These are phyloP conservation scores for Agelaius tricolor DNA, from an alignment of 2,113 vertebrate genomes.

Conservation along the genomic window DNA sequence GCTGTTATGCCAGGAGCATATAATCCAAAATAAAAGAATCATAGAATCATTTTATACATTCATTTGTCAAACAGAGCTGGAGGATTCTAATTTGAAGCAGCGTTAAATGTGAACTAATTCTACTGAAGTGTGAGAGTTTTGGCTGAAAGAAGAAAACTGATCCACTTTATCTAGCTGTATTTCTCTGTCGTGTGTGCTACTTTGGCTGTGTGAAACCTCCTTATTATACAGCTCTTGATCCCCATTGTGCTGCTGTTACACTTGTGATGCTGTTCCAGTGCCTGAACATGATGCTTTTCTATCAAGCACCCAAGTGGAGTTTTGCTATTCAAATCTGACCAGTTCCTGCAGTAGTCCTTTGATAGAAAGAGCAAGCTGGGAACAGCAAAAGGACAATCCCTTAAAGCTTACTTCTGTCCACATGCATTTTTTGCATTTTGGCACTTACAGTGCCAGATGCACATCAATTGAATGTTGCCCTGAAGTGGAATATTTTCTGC, in stretches of 20 bases:
- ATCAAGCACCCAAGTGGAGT: background rate
- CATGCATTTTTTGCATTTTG: background rate
- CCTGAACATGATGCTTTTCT: background rate
- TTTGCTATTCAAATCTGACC: background rate
- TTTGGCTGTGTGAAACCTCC: background rate
- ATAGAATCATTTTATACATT: background rate
- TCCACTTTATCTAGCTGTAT: background rate
- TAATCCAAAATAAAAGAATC: background rate
- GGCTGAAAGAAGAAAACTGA: background rate
- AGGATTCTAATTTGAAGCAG: background rate
- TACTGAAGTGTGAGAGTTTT: background rate
- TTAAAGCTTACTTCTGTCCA: background rate
- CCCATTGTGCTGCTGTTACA: background rate
- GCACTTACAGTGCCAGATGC: background rate
- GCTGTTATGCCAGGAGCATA: background rate
- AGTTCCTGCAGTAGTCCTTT: background rate
- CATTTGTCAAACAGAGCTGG: background rate
- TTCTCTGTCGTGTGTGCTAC: background rate
- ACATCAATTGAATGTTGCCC: background rate
- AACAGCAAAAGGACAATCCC: background rate
- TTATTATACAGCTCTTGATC: background rate
- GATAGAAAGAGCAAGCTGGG: background rate
- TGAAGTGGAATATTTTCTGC: background rate
- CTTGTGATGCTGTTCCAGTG: background rate
- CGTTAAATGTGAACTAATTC: background rate